These are phyloP conservation scores for Potamarius usumacintae DNA, from an alignment of 2,113 vertebrate species.

Conservation along the genomic window DNA sequence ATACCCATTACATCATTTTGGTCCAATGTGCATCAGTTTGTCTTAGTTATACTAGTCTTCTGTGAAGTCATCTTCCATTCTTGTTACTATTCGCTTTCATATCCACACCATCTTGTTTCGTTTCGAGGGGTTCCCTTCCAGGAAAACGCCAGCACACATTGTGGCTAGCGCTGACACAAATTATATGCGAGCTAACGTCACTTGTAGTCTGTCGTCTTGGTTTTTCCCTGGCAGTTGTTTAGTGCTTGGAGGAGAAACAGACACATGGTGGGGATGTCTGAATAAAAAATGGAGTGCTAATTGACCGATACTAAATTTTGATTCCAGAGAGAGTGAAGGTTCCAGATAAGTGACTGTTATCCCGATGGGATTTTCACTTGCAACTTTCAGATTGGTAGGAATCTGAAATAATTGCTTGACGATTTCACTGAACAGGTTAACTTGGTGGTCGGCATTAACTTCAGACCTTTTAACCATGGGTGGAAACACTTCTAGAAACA, in stretches of 20 bases:
- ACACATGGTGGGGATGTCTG: conserved; percentile 6
- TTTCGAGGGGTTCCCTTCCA: conserved; percentile 12
- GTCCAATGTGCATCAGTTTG: not conserved
- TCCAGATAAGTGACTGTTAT: not conserved
- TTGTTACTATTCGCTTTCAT: not conserved
- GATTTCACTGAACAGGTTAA: not conserved
- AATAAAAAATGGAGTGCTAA: conserved; percentile 25
- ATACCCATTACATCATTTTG: not conserved
- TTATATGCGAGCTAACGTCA: conserved; percentile 13
- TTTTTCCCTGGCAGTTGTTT: conserved; percentile 16
- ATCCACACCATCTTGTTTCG: not conserved
- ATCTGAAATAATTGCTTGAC: not conserved
- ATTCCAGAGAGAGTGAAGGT: not conserved
- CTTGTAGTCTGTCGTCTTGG: not conserved
- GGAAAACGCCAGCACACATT: conserved; percentile 13
- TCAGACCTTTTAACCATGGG: not conserved
- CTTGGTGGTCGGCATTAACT: no score
- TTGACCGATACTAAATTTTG: not conserved
- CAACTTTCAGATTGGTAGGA: not conserved
- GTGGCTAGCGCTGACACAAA: conserved; percentile 11
- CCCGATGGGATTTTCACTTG: not conserved
- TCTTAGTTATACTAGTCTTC: not conserved
- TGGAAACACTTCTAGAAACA: not conserved
- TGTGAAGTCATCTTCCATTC: not conserved
- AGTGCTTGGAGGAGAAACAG: conserved; percentile 8